These are phyloP conservation scores for Mellilla xanthometata DNA, from an alignment of 2,888 invertebrate species.

Conservation along the genomic window DNA sequence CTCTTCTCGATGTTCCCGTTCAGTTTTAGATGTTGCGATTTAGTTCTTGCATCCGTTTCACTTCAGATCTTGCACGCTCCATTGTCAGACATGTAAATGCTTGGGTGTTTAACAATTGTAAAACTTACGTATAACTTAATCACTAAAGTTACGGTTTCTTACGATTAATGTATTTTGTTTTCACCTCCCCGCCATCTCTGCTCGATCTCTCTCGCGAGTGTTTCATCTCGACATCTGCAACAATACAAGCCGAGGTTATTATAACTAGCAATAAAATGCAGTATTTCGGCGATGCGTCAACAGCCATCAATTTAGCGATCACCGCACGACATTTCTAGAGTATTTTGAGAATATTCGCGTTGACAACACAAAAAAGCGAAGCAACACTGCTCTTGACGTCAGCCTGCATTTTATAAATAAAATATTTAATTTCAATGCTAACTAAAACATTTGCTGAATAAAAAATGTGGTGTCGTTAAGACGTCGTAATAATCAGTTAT, in stretches of 20 bases:
- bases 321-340: constrained; percentile 31
- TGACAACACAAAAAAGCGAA: constrained; percentile 39
- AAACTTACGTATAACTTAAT: constrained; percentile 50
- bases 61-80: constrained; percentile 32
- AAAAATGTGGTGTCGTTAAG: constrained; percentile 43
- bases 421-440: constrained; percentile 38
- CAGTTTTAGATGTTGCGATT: constrained; percentile 26
- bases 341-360: constrained; percentile 38
- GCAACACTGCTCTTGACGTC: constrained; percentile 46
- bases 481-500: constrained; percentile 56
- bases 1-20: constrained; percentile 20
- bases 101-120: constrained; percentile 57
- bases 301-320: constrained; percentile 33
- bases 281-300: constrained; percentile 9
- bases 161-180: constrained; percentile 52
- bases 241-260: constrained; percentile 26
- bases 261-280: constrained; percentile 12
- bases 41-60: constrained; percentile 9
- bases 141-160: constrained; percentile 77
- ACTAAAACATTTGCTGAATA: constrained; percentile 38
- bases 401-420: constrained; percentile 36
- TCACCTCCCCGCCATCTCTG: constrained; percentile 53
- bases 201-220: constrained; percentile 61
- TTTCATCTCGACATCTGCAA: constrained; percentile 61
- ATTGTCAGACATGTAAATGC: constrained; percentile 63